Conservation (phyloP, 2,888 invertebrate genomes). For the Cephus spinipes region DNA sequence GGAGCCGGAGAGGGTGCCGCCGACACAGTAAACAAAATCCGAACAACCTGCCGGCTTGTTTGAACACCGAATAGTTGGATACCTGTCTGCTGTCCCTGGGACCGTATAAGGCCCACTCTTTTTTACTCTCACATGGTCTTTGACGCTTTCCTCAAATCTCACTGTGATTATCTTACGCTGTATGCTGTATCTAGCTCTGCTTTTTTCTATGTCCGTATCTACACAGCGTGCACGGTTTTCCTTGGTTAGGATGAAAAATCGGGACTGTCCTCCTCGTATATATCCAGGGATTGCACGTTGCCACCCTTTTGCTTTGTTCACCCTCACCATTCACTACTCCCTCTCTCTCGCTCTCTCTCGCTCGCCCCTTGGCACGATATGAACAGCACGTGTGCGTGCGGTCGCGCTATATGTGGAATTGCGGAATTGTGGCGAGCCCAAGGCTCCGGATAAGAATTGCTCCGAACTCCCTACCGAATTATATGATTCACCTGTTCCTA, state of each 20-base stretch:
- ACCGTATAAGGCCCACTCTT: conserved; percentile 6
- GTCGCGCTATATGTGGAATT: conserved; percentile 43
- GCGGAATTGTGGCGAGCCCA: conserved; percentile 23
- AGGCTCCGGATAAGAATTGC: conserved; percentile 48
- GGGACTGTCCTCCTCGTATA: not conserved
- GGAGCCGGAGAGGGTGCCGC: conserved; percentile 41
- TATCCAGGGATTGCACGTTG: not conserved
- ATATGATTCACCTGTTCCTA: conserved; percentile 67
- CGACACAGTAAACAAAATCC: conserved; percentile 60
- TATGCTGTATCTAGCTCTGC: not conserved
- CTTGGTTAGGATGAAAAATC: not conserved
- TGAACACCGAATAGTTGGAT: conserved; percentile 57
- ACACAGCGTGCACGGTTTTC: not conserved
- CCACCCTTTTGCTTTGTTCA: not conserved
- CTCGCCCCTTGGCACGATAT: conserved; percentile 38
- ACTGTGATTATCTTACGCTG: not conserved
- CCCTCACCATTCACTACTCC: not conserved
- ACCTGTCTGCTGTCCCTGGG: conserved; percentile 35
- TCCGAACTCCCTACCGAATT: conserved; percentile 58
- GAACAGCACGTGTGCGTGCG: conserved; percentile 55
- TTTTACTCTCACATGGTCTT: not conserved
- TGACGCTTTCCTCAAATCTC: not conserved
- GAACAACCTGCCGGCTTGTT: conserved; percentile 58
- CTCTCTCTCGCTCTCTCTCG: not conserved
- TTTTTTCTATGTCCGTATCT: not conserved